Evolutionary conservation across 2,797 vertebrate species (phyloP).

Genomic region (Phoxinus dragarum): DNA sequence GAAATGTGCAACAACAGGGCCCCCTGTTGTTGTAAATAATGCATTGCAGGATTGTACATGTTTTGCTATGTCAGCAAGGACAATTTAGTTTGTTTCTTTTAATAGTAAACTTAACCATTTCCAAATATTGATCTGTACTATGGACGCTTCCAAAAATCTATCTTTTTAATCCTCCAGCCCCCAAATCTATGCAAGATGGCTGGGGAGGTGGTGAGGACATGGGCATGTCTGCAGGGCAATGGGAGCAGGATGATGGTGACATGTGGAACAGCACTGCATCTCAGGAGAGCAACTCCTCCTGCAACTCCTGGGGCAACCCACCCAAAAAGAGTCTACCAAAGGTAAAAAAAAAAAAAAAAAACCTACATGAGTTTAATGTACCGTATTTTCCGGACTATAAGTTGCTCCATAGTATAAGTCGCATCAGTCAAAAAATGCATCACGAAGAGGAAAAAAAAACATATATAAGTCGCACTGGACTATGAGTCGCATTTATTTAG

Average conservation of each 20-base stretch:
- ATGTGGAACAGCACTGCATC: slow-evolving; percentile 93
- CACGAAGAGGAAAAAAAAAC: no score
- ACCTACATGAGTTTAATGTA: not conserved
- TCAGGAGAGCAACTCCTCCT: slow-evolving; percentile 89
- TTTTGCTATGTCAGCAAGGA: not conserved
- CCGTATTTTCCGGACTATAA: no score
- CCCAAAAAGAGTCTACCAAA: slow-evolving; percentile 88
- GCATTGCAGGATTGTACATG: not conserved
- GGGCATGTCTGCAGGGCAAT: slow-evolving; percentile 77
- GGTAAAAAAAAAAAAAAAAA: slow-evolving; percentile 70
- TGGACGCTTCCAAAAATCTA: not conserved
- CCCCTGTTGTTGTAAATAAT: slow-evolving; percentile 67
- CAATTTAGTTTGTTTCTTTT: not conserved
- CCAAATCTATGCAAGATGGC: slow-evolving; percentile 98
- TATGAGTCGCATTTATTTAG: no score
- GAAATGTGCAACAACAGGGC: slow-evolving; percentile 62
- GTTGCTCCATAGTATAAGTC: no score
- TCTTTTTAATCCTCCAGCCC: slow-evolving; percentile 74
- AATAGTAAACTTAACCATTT: not conserved
- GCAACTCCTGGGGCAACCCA: slow-evolving; percentile 77
- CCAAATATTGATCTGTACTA: not conserved
- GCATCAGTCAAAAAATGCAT: no score
- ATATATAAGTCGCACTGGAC: no score
- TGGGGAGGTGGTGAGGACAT: slow-evolving; percentile 96
- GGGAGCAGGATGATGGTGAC: slow-evolving; percentile 92